Conservation (phyloP, 2,888 invertebrate species). For the Ischnura elegans region DNA sequence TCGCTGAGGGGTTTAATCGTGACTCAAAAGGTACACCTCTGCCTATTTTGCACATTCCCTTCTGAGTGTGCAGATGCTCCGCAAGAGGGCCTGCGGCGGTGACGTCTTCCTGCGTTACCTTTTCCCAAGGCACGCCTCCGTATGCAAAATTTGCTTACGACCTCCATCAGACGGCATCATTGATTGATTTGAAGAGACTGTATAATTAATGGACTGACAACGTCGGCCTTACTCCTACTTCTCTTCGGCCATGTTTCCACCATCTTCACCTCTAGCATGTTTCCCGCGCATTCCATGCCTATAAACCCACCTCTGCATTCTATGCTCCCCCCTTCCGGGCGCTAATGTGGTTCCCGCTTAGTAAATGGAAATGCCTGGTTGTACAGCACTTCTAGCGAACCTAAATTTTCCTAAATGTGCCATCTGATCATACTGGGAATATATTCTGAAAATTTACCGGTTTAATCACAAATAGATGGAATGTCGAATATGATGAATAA, state of each 20-base stretch:
- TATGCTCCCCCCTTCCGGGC: background rate
- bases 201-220: constrained; percentile 65
- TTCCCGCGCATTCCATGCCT: background rate
- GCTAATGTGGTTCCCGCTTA: background rate
- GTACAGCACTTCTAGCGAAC: background rate
- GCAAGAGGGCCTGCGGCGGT: constrained; percentile 43
- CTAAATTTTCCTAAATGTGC: background rate
- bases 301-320: background rate
- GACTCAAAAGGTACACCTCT: too few relatives aligned
- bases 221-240: constrained; percentile 28
- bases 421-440: too few relatives aligned
- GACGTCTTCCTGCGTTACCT: constrained; percentile 7
- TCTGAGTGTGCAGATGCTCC: too few relatives aligned
- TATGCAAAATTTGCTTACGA: background rate
- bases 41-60: too few relatives aligned
- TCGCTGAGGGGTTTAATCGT: too few relatives aligned
- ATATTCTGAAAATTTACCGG: too few relatives aligned
- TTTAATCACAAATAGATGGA: too few relatives aligned
- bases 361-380: background rate
- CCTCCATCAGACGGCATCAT: constrained; percentile 54
- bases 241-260: background rate
- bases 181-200: constrained; percentile 58
- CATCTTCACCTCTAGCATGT: background rate
- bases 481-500: too few relatives aligned
- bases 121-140: background rate